Evolutionary conservation across 2,113 vertebrate species (phyloP).

Genomic region (Plecotus auritus): DNA sequence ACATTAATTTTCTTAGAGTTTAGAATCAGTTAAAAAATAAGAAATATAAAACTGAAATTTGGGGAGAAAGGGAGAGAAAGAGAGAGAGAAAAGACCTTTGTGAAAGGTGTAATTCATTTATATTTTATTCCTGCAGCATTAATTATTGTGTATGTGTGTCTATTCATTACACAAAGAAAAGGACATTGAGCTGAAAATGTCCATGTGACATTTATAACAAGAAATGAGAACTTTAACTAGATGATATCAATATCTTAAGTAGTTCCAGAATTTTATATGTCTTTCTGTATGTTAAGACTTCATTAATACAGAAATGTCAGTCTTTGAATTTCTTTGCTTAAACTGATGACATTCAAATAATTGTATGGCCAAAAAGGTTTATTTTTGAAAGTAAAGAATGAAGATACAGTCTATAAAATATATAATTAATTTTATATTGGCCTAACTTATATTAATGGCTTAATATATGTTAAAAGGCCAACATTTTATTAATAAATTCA

Average conservation of each 20-base stretch:
- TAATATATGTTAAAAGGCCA: neutral
- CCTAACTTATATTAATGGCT: neutral
- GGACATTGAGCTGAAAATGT: neutral
- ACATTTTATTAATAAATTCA: neutral
- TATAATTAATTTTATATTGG: neutral
- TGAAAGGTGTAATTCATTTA: neutral
- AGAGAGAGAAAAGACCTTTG: neutral
- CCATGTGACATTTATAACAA: neutral
- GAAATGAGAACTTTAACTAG: neutral
- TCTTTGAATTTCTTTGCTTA: neutral
- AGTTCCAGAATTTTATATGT: neutral
- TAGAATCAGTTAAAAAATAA: constrained; percentile 34
- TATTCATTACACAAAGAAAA: neutral
- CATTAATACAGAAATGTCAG: neutral
- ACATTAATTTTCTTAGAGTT: constrained; percentile 34
- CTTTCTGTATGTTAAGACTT: neutral
- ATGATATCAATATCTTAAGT: neutral
- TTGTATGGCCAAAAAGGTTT: neutral
- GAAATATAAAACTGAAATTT: neutral
- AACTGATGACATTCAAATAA: neutral
- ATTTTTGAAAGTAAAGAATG: neutral
- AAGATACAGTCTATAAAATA: neutral
- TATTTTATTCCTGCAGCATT: neutral
- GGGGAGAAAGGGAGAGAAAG: neutral
- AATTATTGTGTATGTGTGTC: neutral